Evolutionary conservation across 2,888 invertebrate genomes (phyloP).

Genomic region (Patella caerulea): DNA sequence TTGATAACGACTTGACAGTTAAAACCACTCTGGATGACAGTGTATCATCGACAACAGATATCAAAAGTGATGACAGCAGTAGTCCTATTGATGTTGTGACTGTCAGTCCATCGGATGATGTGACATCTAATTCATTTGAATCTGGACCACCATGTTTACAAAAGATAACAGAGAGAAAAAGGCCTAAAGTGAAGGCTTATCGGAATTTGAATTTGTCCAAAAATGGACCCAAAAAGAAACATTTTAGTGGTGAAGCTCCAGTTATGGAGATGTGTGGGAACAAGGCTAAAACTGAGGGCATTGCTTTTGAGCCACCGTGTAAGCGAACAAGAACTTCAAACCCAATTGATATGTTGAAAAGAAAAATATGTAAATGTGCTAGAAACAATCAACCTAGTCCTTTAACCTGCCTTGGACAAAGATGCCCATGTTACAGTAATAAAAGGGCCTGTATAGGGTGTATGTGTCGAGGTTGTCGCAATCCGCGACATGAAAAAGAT

Average conservation of each 20-base stretch:
- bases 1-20: not conserved
- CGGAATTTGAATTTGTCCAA: not conserved
- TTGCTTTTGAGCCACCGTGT: constrained; percentile 32
- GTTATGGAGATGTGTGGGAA: not conserved
- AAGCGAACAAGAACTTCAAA: constrained; percentile 41
- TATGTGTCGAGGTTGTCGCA: constrained; percentile 92
- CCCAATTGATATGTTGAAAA: not conserved
- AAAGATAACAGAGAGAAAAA: not conserved
- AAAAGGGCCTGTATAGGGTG: constrained; percentile 91
- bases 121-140: not conserved
- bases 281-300: not conserved
- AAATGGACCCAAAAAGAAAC: not conserved
- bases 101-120: not conserved
- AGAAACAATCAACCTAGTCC: constrained; percentile 92
- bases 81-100: constrained; percentile 4
- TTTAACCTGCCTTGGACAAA: constrained; percentile 91
- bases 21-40: not conserved
- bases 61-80: not conserved
- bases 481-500: constrained; percentile 75
- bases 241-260: not conserved
- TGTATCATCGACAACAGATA: not conserved
- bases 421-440: constrained; percentile 94
- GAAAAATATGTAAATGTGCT: constrained; percentile 84
- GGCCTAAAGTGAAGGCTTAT: not conserved
- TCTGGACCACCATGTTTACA: not conserved